These are phyloP conservation scores for Urocitellus parryii DNA, from an alignment of 2,113 vertebrate genomes.

Conservation along the genomic window DNA sequence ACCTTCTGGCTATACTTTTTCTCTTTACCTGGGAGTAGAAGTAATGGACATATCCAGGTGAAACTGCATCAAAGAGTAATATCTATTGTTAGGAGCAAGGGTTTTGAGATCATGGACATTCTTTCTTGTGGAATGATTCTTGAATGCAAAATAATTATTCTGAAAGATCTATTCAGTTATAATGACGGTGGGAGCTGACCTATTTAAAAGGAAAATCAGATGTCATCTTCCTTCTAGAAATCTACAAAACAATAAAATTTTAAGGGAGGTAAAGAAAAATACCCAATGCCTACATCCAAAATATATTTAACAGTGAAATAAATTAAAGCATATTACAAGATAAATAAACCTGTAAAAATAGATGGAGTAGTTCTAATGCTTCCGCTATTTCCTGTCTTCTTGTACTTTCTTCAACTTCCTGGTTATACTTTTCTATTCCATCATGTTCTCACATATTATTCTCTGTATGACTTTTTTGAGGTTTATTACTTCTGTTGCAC, in stretches of 20 bases:
- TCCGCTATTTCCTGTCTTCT: slow-evolving; percentile 85
- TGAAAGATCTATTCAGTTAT: background rate
- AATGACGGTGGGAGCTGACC: background rate
- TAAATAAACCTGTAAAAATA: slow-evolving; percentile 91
- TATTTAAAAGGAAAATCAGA: background rate
- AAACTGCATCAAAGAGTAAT: background rate
- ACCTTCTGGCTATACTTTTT: background rate
- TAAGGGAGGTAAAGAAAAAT: background rate
- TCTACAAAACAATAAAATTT: background rate
- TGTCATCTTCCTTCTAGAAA: background rate
- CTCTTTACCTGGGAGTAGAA: background rate
- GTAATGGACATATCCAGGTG: background rate
- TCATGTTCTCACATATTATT: slow-evolving; percentile 84
- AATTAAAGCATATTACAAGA: background rate
- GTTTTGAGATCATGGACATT: background rate
- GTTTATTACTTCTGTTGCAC: slow-evolving; percentile 89
- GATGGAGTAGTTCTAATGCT: slow-evolving; percentile 93
- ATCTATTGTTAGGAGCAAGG: background rate
- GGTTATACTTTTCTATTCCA: slow-evolving; percentile 84
- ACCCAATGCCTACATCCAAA: background rate
- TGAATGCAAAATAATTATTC: background rate
- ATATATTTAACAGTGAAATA: background rate
- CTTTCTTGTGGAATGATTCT: background rate
- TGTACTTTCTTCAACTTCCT: slow-evolving; percentile 89
- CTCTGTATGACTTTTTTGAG: slow-evolving; percentile 87